phyloP scores from a whole-genome alignment of 2,797 vertebrate species.

The Coregonus suidteri region DNA sequence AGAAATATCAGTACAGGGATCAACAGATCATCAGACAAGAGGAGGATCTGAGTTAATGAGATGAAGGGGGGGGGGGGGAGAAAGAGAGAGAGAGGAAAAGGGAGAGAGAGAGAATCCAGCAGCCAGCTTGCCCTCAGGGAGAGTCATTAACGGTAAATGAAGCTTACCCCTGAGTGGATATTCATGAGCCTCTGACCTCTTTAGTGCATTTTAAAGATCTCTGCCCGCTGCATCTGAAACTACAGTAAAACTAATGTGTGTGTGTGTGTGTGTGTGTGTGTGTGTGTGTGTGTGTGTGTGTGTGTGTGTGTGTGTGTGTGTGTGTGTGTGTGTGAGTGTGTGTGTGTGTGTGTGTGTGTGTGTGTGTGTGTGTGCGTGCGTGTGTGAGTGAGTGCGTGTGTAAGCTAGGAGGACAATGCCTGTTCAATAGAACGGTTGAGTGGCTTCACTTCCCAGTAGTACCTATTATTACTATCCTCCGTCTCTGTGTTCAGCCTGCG shows the following conservation, averaged over 20 bases:
- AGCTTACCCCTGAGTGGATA: constrained; percentile 27
- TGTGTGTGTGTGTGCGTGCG: background rate
- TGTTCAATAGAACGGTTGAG: constrained; percentile 18
- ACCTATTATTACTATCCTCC: constrained; percentile 12
- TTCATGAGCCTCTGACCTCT: constrained; percentile 18
- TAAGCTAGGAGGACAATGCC: constrained; percentile 19
- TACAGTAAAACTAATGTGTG: constrained; percentile 12
- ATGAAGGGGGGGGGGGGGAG: constrained; percentile 1
- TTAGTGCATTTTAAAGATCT: constrained; percentile 28
- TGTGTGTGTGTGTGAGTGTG: too few relatives aligned
- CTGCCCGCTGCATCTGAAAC: constrained; percentile 15
- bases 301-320: too few relatives aligned
- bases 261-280: background rate
- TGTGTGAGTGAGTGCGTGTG: background rate
- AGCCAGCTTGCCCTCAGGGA: constrained; percentile 17
- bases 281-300: constrained; percentile 8
- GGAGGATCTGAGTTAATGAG: constrained; percentile 1
- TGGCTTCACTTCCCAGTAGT: constrained; percentile 19
- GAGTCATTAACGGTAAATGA: constrained; percentile 35
- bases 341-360: too few relatives aligned
- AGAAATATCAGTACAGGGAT: constrained; percentile 7
- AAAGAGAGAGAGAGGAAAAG: constrained; percentile 14
- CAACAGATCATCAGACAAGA: constrained; percentile 9
- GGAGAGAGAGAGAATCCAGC: constrained; percentile 21
- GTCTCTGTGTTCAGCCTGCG: constrained; percentile 11